Conservation (phyloP, 2,797 vertebrate genomes). For the Girardinus metallicus region DNA sequence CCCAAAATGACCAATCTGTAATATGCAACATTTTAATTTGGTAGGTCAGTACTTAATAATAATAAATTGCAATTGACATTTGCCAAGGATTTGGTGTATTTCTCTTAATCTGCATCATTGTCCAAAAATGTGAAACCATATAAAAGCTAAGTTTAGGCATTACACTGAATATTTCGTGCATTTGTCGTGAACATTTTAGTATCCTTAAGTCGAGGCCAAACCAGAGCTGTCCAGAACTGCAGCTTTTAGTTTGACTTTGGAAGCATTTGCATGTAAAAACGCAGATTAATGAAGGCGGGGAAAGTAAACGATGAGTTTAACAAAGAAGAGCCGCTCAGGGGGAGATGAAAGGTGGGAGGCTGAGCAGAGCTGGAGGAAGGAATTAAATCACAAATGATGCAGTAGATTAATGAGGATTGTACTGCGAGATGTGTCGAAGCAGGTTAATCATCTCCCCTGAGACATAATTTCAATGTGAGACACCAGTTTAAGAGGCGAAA, state of each 20-base stretch:
- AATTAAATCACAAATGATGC: constrained; percentile 23
- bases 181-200: not conserved
- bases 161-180: not conserved
- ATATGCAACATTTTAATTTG: not conserved
- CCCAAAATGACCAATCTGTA: not conserved
- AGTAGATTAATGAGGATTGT: constrained; percentile 32
- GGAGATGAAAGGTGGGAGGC: constrained; percentile 25
- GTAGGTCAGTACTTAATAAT: not conserved
- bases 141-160: not conserved
- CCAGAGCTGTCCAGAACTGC: not conserved
- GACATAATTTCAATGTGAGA: constrained; percentile 32
- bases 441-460: constrained; percentile 37
- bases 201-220: not conserved
- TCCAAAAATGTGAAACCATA: not conserved
- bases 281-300: constrained; percentile 16
- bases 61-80: not conserved
- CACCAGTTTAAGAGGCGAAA: constrained; percentile 30
- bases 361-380: constrained; percentile 7
- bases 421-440: constrained; percentile 10
- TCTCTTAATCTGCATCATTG: not conserved
- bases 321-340: constrained; percentile 1
- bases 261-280: constrained; percentile 7
- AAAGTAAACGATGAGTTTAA: constrained; percentile 25
- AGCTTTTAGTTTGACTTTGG: not conserved
- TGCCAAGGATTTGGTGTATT: not conserved